Percentiles rank a stretch among this genome's conserved stretches.
Evolutionary conservation across 2,888 invertebrate genomes (phyloP).

Genomic region (Rhorus exstirpatorius): DNA sequence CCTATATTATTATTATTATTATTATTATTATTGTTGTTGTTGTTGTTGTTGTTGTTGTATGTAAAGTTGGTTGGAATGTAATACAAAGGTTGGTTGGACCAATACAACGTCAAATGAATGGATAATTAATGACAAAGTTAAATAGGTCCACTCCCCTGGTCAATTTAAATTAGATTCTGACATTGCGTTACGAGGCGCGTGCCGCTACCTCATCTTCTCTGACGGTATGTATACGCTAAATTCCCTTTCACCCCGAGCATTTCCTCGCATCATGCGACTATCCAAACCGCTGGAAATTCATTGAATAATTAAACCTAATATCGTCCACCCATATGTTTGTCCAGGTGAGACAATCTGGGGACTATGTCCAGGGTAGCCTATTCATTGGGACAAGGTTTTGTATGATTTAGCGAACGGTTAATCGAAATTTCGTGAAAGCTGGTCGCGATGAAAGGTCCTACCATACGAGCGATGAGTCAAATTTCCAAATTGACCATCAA

Average conservation of each 20-base stretch:
- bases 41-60: too few species aligned
- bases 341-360: neutral
- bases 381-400: too few species aligned
- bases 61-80: conserved; percentile 35
- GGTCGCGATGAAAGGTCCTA: too few species aligned
- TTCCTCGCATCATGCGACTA: conserved; percentile 39
- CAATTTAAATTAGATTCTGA: conserved; percentile 76
- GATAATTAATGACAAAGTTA: conserved; percentile 76
- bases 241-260: neutral
- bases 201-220: conserved; percentile 42
- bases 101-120: conserved; percentile 72
- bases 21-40: too few species aligned
- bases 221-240: neutral
- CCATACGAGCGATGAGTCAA: too few species aligned
- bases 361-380: neutral
- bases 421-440: too few species aligned
- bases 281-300: conserved; percentile 47
- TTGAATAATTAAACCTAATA: conserved; percentile 70
- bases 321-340: neutral
- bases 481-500: too few species aligned
- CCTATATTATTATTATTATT: conserved; percentile 63
- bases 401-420: too few species aligned
- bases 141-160: conserved; percentile 73
- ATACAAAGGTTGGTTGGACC: conserved; percentile 45
- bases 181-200: conserved; percentile 70